Evolutionary conservation across 2,888 invertebrate species (phyloP).

Genomic region (Xanthorhoe designata): DNA sequence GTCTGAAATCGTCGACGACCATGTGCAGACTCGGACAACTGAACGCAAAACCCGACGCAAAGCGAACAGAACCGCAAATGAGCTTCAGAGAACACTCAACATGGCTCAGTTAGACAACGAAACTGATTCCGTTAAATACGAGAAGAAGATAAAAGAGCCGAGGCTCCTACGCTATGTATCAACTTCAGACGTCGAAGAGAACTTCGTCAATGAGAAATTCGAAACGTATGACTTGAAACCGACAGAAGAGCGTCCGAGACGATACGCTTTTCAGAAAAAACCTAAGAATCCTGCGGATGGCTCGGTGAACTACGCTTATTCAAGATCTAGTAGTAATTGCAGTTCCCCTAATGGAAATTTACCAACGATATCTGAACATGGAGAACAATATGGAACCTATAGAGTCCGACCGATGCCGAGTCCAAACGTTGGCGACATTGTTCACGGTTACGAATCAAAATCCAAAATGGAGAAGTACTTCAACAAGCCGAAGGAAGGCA

Average conservation of each 20-base stretch:
- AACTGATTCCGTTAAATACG: constrained; percentile 77
- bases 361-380: constrained; percentile 78
- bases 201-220: constrained; percentile 73
- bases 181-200: constrained; percentile 73
- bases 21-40: constrained; percentile 69
- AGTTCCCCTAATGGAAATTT: constrained; percentile 78
- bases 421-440: constrained; percentile 55
- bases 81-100: constrained; percentile 70
- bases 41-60: constrained; percentile 72
- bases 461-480: constrained; percentile 79
- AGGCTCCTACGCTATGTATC: constrained; percentile 75
- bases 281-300: constrained; percentile 77
- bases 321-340: constrained; percentile 76
- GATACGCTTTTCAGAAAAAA: constrained; percentile 75
- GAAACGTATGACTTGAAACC: constrained; percentile 77
- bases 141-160: constrained; percentile 78
- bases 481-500: constrained; percentile 69
- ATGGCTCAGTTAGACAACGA: constrained; percentile 75
- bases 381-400: constrained; percentile 74
- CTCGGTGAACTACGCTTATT: constrained; percentile 76
- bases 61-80: constrained; percentile 67
- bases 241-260: constrained; percentile 67
- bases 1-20: constrained; percentile 77
- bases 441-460: constrained; percentile 68
- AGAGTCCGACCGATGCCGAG: constrained; percentile 59